phyloP scores from a whole-genome alignment of 2,888 invertebrate genomes.

The Pseudococcus longispinus region DNA sequence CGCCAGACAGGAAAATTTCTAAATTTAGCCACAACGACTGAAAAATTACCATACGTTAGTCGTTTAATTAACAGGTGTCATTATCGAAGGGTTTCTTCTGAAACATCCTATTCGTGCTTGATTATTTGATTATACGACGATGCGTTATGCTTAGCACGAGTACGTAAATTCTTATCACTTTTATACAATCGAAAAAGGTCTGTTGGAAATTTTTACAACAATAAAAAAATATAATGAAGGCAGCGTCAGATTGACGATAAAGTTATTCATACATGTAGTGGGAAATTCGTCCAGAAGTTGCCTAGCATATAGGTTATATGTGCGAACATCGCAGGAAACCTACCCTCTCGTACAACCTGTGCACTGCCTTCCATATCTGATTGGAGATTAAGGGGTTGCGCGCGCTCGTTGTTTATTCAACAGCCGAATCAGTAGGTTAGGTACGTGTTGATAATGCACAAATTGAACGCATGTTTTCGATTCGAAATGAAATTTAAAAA shows the following conservation, averaged over 20 bases:
- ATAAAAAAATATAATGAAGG: neutral
- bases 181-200: neutral
- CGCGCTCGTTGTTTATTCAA: constrained; percentile 35
- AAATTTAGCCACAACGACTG: neutral
- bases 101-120: neutral
- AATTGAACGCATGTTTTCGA: constrained; percentile 29
- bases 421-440: neutral
- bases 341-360: neutral
- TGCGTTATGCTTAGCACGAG: too few relatives aligned
- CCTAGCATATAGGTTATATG: neutral
- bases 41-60: neutral
- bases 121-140: neutral
- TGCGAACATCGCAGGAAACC: neutral
- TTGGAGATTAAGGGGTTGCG: constrained; percentile 26
- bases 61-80: neutral
- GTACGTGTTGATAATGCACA: constrained; percentile 39
- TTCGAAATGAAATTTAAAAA: neutral
- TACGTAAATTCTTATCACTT: neutral
- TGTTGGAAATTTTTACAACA: too few relatives aligned
- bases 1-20: neutral
- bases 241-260: constrained; percentile 1
- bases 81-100: neutral
- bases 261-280: neutral
- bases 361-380: constrained; percentile 15
- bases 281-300: neutral